These are phyloP conservation scores for Alligator sinensis DNA, from an alignment of 2,113 vertebrate species.

Conservation along the genomic window DNA sequence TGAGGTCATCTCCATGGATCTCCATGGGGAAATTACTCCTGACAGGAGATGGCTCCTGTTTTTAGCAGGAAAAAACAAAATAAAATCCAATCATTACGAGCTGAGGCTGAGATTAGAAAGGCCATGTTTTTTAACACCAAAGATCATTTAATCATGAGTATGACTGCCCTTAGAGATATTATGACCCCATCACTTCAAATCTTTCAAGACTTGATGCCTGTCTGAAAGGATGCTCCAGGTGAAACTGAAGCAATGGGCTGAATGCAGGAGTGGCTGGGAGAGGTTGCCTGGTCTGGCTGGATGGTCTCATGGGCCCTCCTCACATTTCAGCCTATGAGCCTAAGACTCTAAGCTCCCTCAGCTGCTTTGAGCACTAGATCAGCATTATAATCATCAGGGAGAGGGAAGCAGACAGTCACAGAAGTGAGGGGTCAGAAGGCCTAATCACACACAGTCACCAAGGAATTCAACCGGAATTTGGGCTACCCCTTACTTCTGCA, in stretches of 20 bases:
- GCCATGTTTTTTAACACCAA: fast-evolving
- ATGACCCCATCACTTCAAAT: too few relatives aligned
- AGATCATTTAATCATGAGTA: neutral
- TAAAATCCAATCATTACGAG: neutral
- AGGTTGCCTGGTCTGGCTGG: fast-evolving
- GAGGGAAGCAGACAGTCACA: neutral
- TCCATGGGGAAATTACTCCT: fast-evolving
- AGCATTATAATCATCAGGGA: neutral
- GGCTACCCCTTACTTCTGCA: neutral
- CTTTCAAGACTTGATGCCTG: too few relatives aligned
- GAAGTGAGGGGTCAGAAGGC: neutral
- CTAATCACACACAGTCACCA: neutral
- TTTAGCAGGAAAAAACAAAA: neutral
- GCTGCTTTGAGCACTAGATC: neutral
- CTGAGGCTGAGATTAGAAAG: neutral
- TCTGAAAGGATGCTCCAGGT: too few relatives aligned
- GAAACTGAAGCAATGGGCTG: neutral
- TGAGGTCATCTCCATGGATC: neutral
- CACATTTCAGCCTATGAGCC: too few relatives aligned
- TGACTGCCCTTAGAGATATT: neutral
- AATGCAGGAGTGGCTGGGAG: too few relatives aligned
- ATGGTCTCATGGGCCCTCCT: too few relatives aligned
- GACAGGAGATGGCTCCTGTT: neutral
- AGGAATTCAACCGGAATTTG: neutral
- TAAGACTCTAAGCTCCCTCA: neutral